Evolutionary conservation across 2,113 vertebrate genomes (phyloP), one percentile per base, ranked within the genome.

Genomic region (Paradoxurus hermaphroditus): DNA sequence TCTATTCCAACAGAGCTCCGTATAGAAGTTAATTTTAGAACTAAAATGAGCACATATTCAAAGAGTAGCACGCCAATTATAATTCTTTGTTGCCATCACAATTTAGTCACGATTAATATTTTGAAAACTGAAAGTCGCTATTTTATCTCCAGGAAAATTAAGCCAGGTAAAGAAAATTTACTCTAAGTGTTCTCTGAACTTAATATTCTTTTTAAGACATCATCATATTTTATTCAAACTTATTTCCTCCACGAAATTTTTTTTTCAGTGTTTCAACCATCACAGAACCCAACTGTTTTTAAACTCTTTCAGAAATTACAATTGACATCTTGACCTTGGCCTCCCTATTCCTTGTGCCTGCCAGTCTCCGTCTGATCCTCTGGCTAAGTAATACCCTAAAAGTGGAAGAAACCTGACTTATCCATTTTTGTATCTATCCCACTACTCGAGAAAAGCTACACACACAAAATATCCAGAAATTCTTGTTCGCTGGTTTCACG

Each of bases 1-100:
- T 72, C 90, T 65, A 18, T 53, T 96, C 81, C 79, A 95, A 85
- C 18, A 14, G 18, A 36, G 39, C 51, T 95, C 79, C 93, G 97
- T 73, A 25, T 41, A 82, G 59, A 87, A 92, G 85, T 82, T 63
- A 94, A 85, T 96, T 96, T 97, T 82, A 95, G 78, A 95, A 82
- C 75, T 68, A 90, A 96, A 96, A 81, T 39, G 49, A 92, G 41
- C 21, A 82, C 85, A 39, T 73, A 79, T 95, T 85, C 75, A 72
- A 72, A 79, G 72, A 72, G 56, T 4, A 1, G 0, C 2, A 0
- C 0, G 9, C 39, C 79, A 39, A 44, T 46, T 82, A 56, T 68
- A 90, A 90, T 63, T 53, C 77, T 81, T 34, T 16, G 4, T 62
- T 51, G 63, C 31, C 65, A 25, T 63, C 70, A 73, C 34, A 25